Evolutionary conservation across 2,797 vertebrate genomes (phyloP), one percentile per base, ranked within the genome.

Genomic region (Syngnathus rostellatus): DNA sequence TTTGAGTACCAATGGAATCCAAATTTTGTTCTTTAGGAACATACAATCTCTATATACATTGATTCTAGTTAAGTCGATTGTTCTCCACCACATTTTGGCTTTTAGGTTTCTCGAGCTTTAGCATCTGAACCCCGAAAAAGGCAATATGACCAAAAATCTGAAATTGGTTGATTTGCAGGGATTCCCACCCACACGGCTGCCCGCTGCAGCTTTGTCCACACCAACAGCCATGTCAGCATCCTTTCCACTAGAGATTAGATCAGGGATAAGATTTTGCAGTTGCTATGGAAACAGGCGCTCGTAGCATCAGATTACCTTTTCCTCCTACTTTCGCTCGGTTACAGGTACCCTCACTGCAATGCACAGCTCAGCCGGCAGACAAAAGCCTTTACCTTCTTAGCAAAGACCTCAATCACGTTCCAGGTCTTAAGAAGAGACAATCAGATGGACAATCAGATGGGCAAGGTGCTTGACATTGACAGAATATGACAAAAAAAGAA

Each of bases 221-320:
- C 64, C 72, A 45, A 69, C 69, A 72, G 71, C 68, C 67, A 51
- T 71, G 69, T 74, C 76, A 74, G 73, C 71, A 48, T 71, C 70
- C 66, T 66, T 16, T 37, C 72, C 65, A 55, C 57, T 69, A 62
- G 72, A 61, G 39, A 61, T 61, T 61, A 61, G 5, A 61, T 23
- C 59, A 39, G 17, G 41, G 59, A 88, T 79, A 81, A 81, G 74
- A 85, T 85, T 81, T 74, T 71, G 74, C 74, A 66, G 89, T 92
- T 71, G 69, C 90, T 82, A 90, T 90, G 87, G 90, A 88, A 87
- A 91, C 86, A 65, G 61, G 68, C 80, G 79, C 82, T 86, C 81
- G 77, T 77, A 79, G 83, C 75, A 80, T 19, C 62, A 68, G 71
- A 68, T 75, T 73, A 69, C 77, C 74, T 70, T 86, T 77, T 74